phyloP scores from a whole-genome alignment of 1,140 invertebrate species.

The Euwallacea similis region DNA sequence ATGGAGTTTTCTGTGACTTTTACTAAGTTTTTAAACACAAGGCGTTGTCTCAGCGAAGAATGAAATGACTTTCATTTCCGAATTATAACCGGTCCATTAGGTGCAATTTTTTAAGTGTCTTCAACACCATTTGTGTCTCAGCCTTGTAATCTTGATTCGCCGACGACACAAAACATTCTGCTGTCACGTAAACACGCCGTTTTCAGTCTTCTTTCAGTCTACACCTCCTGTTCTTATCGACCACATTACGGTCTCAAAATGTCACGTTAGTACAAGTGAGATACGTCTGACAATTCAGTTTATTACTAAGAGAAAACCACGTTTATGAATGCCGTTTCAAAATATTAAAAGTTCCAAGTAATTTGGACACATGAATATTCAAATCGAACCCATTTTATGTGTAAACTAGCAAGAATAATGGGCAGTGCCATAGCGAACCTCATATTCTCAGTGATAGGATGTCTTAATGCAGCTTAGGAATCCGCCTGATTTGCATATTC shows the following conservation, averaged over 20 bases:
- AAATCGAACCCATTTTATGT: no score
- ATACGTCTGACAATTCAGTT: conserved; percentile 30
- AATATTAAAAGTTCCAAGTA: no score
- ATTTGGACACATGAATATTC: no score
- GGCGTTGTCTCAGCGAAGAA: no score
- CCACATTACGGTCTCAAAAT: conserved; percentile 33
- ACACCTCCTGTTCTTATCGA: conserved; percentile 38
- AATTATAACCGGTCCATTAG: conserved; percentile 22
- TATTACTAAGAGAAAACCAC: neutral
- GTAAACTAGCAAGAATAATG: no score
- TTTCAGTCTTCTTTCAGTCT: conserved; percentile 30
- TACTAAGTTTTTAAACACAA: no score
- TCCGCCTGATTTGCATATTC: neutral
- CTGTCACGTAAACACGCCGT: conserved; percentile 33
- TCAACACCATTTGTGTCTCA: conserved; percentile 28
- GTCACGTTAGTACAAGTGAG: conserved; percentile 28
- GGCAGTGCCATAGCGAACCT: no score
- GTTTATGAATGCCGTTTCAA: no score
- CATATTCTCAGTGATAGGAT: no score
- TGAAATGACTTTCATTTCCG: neutral
- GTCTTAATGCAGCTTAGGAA: no score
- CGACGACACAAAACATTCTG: conserved; percentile 36
- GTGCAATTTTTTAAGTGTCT: conserved; percentile 17
- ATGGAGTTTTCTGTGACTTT: neutral
- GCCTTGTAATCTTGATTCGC: conserved; percentile 34